Conservation (phyloP, 2,113 vertebrate species). For the Diphyllodes magnificus region DNA sequence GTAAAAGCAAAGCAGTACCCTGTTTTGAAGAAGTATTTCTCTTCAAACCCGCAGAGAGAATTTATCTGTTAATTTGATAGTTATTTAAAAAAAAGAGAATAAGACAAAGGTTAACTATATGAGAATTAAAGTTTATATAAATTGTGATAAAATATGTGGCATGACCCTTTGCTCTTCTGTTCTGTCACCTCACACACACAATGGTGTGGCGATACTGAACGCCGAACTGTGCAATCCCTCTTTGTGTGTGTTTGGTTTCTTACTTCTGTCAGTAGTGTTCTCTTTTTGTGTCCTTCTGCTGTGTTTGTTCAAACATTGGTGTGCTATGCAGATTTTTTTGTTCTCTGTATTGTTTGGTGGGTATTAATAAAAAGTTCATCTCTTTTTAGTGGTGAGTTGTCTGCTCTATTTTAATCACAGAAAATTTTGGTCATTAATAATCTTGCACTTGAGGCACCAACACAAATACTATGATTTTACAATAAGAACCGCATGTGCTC, state of each 20-base stretch:
- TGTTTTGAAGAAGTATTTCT: not conserved
- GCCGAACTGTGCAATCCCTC: not conserved
- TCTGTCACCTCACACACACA: not conserved
- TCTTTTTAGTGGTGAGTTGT: not conserved
- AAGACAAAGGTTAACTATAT: not conserved
- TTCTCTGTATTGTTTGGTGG: not conserved
- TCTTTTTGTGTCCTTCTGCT: not conserved
- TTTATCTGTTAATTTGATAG: not conserved
- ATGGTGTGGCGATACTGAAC: rapidly evolving
- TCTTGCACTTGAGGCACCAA: not conserved
- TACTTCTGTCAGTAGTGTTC: not conserved
- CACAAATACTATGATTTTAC: not conserved
- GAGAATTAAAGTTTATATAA: not conserved
- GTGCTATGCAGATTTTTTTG: not conserved
- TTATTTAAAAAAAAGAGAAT: not conserved
- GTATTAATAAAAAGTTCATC: not conserved
- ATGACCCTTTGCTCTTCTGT: not conserved
- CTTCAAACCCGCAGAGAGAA: not conserved
- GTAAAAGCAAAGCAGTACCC: not conserved
- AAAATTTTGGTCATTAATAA: not conserved
- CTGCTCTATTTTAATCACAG: not conserved
- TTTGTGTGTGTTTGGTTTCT: not conserved
- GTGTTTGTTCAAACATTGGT: not conserved
- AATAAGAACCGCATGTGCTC: not conserved
- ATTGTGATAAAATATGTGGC: not conserved